Evolutionary conservation across 1,140 invertebrate genomes (phyloP).

Genomic region (Thrips palmi): DNA sequence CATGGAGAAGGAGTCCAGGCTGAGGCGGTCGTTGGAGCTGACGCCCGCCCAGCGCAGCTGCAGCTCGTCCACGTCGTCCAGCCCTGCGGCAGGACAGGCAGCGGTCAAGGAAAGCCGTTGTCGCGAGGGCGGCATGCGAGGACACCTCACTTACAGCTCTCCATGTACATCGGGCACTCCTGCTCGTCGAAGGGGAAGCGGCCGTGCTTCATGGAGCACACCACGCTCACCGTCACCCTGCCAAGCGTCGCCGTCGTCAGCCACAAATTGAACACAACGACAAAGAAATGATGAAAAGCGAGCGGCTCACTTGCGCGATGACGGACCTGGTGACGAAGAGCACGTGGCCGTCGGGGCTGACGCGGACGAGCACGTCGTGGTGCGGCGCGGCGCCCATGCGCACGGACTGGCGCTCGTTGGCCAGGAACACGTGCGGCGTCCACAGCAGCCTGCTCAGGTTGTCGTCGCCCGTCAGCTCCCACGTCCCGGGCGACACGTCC

Average conservation of each 20-base stretch:
- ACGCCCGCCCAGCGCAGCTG: no score
- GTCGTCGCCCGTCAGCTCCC: slow-evolving; percentile 42
- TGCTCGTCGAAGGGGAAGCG: slow-evolving; percentile 74
- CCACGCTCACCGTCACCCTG: no score
- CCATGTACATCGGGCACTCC: slow-evolving; percentile 51
- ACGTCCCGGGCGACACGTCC: slow-evolving; percentile 33
- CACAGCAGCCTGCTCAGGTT: slow-evolving; percentile 48
- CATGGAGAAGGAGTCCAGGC: no score
- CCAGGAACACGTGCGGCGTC: slow-evolving; percentile 58
- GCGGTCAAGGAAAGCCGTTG: no score
- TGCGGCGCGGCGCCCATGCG: slow-evolving; percentile 36
- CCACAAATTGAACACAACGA: slow-evolving; percentile 29
- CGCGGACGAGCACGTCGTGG: slow-evolving; percentile 52
- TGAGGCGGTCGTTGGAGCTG: no score
- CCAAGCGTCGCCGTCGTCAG: slow-evolving; percentile 57
- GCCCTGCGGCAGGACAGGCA: no score
- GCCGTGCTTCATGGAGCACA: slow-evolving; percentile 62
- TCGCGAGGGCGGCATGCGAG: no score
- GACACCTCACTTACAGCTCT: slow-evolving; percentile 56
- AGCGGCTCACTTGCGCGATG: background rate
- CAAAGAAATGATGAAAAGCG: no score
- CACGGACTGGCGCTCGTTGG: slow-evolving; percentile 54
- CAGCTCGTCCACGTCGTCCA: no score
- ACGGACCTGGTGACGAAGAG: slow-evolving; percentile 40
- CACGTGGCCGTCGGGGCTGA: slow-evolving; percentile 52